Percentiles rank a stretch among this genome's conserved stretches.
phyloP scores from a whole-genome alignment of 2,113 vertebrate species.

The Cinclus cinclus region DNA sequence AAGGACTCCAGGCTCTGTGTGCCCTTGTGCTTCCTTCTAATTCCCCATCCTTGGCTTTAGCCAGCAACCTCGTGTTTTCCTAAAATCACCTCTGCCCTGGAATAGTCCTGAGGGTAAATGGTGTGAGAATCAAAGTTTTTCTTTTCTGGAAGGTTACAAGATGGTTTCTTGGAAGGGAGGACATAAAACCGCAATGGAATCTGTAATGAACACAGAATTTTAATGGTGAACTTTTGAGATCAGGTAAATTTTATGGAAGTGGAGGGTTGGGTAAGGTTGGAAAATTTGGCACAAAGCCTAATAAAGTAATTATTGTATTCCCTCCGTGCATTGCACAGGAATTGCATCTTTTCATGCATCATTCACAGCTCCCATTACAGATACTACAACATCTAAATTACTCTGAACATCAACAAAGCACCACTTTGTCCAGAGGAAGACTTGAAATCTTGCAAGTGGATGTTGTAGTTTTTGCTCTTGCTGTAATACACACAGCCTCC shows the following conservation, averaged over 20 bases:
- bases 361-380: slow-evolving; percentile 46
- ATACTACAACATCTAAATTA: slow-evolving; percentile 7
- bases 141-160: neutral
- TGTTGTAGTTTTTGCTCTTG: neutral
- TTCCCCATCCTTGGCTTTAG: neutral
- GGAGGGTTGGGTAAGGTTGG: neutral
- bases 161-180: neutral
- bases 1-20: neutral
- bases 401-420: neutral
- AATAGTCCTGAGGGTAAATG: neutral
- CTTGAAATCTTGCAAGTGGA: neutral
- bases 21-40: neutral
- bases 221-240: neutral
- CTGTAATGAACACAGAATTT: neutral
- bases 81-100: neutral
- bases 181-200: neutral
- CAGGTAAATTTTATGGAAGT: neutral
- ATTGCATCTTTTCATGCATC: slow-evolving; percentile 49
- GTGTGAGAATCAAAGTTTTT: neutral
- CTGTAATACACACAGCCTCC: neutral
- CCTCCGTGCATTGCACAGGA: neutral
- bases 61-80: neutral
- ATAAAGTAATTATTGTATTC: slow-evolving; percentile 44
- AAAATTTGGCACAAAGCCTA: neutral
- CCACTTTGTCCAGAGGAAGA: neutral